phyloP scores from a whole-genome alignment of 2,113 vertebrate species.

The Apistogramma diplotaenia region DNA sequence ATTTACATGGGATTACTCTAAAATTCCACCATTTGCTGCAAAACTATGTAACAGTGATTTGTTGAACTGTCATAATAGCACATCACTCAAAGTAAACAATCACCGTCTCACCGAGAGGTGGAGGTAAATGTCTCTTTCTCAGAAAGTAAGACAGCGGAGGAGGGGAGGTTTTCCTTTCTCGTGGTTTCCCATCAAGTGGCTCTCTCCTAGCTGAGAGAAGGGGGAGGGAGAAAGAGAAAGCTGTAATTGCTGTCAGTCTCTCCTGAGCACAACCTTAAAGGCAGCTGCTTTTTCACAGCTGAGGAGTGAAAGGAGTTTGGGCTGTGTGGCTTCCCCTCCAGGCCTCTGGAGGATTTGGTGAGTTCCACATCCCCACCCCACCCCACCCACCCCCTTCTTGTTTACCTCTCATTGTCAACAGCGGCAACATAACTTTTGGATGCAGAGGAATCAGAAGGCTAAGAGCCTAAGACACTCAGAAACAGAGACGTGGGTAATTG shows the following conservation, averaged over 20 bases:
- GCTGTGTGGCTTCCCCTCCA: constrained; percentile 68
- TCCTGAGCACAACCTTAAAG: constrained; percentile 70
- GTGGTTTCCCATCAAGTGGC: constrained; percentile 69
- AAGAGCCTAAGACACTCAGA: constrained; percentile 62
- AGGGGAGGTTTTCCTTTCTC: constrained; percentile 56
- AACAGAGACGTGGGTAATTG: constrained; percentile 76
- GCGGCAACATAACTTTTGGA: constrained; percentile 41
- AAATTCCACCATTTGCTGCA: constrained; percentile 67
- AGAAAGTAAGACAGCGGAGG: constrained; percentile 28
- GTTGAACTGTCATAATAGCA: constrained; percentile 75
- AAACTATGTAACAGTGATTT: constrained; percentile 68
- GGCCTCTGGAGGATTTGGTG: constrained; percentile 77
- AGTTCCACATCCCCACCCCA: constrained; percentile 26
- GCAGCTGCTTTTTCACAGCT: constrained; percentile 60
- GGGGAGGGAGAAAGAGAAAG: constrained; percentile 34
- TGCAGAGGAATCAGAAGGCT: constrained; percentile 64
- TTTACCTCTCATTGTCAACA: constrained; percentile 81
- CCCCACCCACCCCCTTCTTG: constrained; percentile 48
- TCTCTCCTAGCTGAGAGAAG: constrained; percentile 35
- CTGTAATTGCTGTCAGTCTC: constrained; percentile 84
- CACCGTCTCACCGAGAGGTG: constrained; percentile 47
- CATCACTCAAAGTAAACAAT: constrained; percentile 75
- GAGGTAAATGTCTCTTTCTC: constrained; percentile 70
- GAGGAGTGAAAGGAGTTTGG: constrained; percentile 64
- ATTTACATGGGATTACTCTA: constrained; percentile 67